Percentiles rank a stretch among this genome's conserved stretches.
These are phyloP conservation scores for Tanytarsus gracilentus DNA, from an alignment of 2,888 invertebrate genomes.

Conservation along the genomic window DNA sequence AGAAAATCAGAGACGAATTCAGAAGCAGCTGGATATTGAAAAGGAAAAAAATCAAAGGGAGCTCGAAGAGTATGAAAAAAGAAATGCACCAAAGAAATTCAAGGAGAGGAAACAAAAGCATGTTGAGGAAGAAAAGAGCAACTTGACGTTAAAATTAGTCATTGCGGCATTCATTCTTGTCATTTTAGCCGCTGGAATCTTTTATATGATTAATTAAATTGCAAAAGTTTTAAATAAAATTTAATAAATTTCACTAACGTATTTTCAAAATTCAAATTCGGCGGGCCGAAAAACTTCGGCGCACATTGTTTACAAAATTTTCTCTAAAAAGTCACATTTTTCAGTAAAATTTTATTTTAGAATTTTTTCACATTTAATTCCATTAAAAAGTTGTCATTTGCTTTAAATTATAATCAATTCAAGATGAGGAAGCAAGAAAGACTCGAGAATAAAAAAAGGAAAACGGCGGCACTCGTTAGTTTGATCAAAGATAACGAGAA, in stretches of 20 bases:
- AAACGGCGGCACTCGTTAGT: conserved; percentile 52
- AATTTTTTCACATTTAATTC: no score
- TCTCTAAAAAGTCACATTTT: background rate
- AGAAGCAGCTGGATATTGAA: conserved; percentile 50
- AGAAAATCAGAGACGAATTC: conserved; percentile 49
- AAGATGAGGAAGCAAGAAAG: conserved; percentile 48
- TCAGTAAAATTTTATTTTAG: background rate
- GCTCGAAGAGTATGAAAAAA: conserved; percentile 66
- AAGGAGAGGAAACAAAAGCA: conserved; percentile 44
- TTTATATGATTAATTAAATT: background rate
- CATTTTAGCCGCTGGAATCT: background rate
- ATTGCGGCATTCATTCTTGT: background rate
- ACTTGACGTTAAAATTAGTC: background rate
- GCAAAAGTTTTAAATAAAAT: background rate
- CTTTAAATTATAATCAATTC: conserved; percentile 20
- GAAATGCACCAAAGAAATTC: conserved; percentile 59
- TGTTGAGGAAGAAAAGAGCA: conserved; percentile 37
- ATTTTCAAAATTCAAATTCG: background rate
- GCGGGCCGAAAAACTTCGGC: background rate
- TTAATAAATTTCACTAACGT: background rate
- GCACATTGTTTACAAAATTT: background rate
- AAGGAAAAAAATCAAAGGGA: conserved; percentile 62
- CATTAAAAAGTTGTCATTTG: background rate
- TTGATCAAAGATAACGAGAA: conserved; percentile 53
- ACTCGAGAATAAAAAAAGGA: conserved; percentile 53